Conservation (phyloP, 1,140 invertebrate genomes). For the Dendrolimus kikuchii region DNA sequence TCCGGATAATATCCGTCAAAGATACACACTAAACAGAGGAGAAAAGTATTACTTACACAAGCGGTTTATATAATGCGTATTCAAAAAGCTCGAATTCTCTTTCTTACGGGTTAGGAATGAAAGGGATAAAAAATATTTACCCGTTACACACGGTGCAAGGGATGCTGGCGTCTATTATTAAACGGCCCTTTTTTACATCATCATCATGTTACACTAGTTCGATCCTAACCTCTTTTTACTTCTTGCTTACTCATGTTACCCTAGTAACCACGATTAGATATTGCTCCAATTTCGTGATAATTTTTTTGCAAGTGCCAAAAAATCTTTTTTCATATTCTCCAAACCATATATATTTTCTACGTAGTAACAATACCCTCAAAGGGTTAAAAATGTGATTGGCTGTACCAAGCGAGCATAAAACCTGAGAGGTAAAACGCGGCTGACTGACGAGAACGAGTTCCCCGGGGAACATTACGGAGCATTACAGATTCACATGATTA, state of each 20-base stretch:
- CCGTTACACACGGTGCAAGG: background rate
- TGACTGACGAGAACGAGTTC: conserved; percentile 3
- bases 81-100: too few relatives aligned
- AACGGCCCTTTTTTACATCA: conserved; percentile 18
- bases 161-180: conserved; percentile 2
- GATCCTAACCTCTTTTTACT: conserved; percentile 5
- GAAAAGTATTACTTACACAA: too few relatives aligned
- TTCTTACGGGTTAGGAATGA: too few relatives aligned
- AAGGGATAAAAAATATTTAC: too few relatives aligned
- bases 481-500: conserved; percentile 14
- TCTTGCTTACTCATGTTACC: conserved; percentile 8
- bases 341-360: background rate
- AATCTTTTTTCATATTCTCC: background rate
- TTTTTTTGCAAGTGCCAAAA: too few relatives aligned
- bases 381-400: conserved; percentile 7
- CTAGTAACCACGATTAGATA: conserved; percentile 12
- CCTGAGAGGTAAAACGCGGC: conserved; percentile 1
- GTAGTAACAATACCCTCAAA: conserved; percentile 1
- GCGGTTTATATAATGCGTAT: too few relatives aligned
- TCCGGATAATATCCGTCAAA: background rate
- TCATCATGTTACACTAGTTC: background rate
- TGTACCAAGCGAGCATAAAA: conserved; percentile 12
- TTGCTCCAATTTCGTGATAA: background rate
- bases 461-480: conserved; percentile 7
- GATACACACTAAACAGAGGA: too few relatives aligned